Percentiles rank a stretch among this genome's conserved stretches.
Evolutionary conservation across 2,113 vertebrate species (phyloP).

Genomic region (Cololabis saira): DNA sequence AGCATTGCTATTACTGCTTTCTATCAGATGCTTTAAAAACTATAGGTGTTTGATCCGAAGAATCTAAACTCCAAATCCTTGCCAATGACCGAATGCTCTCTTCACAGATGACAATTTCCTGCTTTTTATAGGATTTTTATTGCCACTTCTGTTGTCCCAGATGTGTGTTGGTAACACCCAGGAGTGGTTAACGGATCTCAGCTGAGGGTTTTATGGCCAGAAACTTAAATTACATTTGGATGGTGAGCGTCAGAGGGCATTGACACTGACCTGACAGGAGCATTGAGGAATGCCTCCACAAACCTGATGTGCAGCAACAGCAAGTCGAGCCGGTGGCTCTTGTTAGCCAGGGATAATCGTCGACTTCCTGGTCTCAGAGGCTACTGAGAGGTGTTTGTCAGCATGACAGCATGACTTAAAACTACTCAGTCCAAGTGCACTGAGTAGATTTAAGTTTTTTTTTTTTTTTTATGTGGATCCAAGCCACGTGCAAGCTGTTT

Average conservation of each 20-base stretch:
- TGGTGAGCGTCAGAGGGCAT: slow-evolving; percentile 52
- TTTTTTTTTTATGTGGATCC: slow-evolving; percentile 28
- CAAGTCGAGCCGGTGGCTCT: slow-evolving; percentile 42
- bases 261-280: slow-evolving; percentile 55
- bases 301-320: slow-evolving; percentile 32
- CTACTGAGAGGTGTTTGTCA: slow-evolving; percentile 60
- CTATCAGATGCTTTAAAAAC: too few species aligned
- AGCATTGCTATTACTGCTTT: too few species aligned
- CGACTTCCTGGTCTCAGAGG: slow-evolving; percentile 61
- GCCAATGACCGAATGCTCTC: slow-evolving; percentile 8
- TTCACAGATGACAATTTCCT: slow-evolving; percentile 61
- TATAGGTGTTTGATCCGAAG: too few species aligned
- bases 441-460: slow-evolving; percentile 48
- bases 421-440: slow-evolving; percentile 54
- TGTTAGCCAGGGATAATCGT: slow-evolving; percentile 45
- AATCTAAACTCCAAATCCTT: not conserved
- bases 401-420: slow-evolving; percentile 41
- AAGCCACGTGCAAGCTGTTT: slow-evolving; percentile 21
- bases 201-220: slow-evolving; percentile 53
- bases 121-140: slow-evolving; percentile 65
- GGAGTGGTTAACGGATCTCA: slow-evolving; percentile 53
- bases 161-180: slow-evolving; percentile 67
- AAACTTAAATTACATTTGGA: slow-evolving; percentile 54
- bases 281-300: slow-evolving; percentile 6
- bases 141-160: slow-evolving; percentile 52